phyloP scores from a whole-genome alignment of 2,113 vertebrate species.

The Calidris pugnax region DNA sequence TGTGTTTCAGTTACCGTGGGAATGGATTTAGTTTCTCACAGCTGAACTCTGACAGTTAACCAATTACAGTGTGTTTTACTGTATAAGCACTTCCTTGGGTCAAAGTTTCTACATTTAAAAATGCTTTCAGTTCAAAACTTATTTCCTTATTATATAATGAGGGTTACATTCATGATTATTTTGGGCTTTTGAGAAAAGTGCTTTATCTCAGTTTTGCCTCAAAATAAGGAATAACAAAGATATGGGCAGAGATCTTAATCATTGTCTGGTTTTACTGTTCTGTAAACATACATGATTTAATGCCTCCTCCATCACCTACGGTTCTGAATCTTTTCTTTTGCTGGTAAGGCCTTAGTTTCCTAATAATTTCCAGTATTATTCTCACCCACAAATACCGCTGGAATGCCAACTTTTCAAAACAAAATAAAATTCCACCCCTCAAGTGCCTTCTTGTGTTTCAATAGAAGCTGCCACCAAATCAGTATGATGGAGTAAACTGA shows the following conservation, averaged over 20 bases:
- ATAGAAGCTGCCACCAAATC: neutral
- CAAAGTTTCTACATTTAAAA: neutral
- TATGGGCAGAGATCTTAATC: neutral
- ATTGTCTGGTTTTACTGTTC: neutral
- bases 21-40: neutral
- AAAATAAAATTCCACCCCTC: neutral
- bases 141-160: neutral
- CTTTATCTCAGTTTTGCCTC: neutral
- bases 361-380: neutral
- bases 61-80: neutral
- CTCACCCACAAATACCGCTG: neutral
- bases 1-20: neutral
- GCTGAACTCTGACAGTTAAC: neutral
- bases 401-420: neutral
- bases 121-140: neutral
- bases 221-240: neutral
- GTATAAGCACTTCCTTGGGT: neutral
- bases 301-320: accelerated
- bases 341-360: neutral
- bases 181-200: neutral
- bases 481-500: neutral
- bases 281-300: neutral
- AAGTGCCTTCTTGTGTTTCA: neutral
- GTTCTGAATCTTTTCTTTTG: neutral
- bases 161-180: neutral